These are phyloP conservation scores for Ophion ventricosus DNA, from an alignment of 2,888 invertebrate species.

Conservation along the genomic window DNA sequence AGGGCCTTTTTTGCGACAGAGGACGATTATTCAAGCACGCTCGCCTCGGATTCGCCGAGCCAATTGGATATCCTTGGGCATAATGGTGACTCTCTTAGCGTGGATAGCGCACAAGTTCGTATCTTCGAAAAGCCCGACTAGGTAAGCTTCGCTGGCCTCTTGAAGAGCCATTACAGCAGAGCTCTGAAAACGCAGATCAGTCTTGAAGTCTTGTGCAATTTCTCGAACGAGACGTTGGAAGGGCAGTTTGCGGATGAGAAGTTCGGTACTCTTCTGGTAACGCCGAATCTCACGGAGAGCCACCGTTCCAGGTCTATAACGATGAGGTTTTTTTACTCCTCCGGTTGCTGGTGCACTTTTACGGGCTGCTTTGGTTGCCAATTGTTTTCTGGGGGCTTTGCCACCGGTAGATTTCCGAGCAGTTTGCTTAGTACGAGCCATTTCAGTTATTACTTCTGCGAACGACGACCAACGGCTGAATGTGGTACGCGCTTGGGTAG, in stretches of 20 bases:
- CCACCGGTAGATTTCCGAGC: conserved; percentile 46
- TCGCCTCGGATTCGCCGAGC: conserved; percentile 48
- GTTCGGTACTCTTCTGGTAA: conserved; percentile 48
- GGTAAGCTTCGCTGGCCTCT: conserved; percentile 44
- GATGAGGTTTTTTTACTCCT: conserved; percentile 44
- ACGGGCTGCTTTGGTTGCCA: conserved; percentile 43
- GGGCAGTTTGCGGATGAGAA: conserved; percentile 41
- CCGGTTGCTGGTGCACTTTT: conserved; percentile 45
- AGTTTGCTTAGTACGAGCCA: conserved; percentile 54
- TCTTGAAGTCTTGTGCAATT: conserved; percentile 50
- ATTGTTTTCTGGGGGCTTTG: conserved; percentile 38
- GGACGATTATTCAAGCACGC: conserved; percentile 2
- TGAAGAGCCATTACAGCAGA: conserved; percentile 50
- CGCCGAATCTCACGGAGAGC: conserved; percentile 48
- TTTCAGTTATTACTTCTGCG: neutral
- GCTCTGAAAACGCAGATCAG: conserved; percentile 44
- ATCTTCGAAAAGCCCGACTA: conserved; percentile 45
- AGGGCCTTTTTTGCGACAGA: conserved; percentile 8
- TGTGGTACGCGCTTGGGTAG: neutral
- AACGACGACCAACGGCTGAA: neutral
- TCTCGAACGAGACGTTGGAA: conserved; percentile 50
- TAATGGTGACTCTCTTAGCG: conserved; percentile 44
- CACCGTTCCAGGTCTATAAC: conserved; percentile 43
- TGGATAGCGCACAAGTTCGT: conserved; percentile 50
- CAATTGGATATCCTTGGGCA: conserved; percentile 44